phyloP scores from a whole-genome alignment of 1,140 invertebrate genomes.

The Colletes gigas region DNA sequence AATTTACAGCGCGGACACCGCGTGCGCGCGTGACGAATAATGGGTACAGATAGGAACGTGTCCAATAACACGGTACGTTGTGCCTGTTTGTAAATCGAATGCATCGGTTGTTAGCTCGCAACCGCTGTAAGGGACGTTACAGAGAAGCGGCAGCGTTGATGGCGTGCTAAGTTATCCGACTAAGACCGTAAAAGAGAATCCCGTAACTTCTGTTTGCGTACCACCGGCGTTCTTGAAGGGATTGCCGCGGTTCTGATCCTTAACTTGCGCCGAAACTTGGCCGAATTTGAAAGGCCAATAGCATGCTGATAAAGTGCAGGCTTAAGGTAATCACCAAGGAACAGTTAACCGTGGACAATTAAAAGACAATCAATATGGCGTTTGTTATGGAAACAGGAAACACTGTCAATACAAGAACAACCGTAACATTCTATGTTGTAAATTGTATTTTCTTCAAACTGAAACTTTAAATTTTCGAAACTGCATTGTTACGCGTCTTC shows the following conservation, averaged over 20 bases:
- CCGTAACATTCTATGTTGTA: background rate
- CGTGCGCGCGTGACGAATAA: constrained; percentile 55
- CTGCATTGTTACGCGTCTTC: too few relatives aligned
- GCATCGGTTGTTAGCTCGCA: constrained; percentile 23
- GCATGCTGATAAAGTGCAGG: background rate
- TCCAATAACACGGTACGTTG: constrained; percentile 42
- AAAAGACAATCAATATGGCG: constrained; percentile 12
- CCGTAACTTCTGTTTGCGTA: background rate
- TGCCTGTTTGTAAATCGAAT: constrained; percentile 55
- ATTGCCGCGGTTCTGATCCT: background rate
- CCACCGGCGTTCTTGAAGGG: background rate
- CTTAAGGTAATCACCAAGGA: background rate
- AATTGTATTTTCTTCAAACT: too few relatives aligned
- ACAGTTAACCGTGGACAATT: background rate
- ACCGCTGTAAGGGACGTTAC: constrained; percentile 23
- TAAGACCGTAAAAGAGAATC: constrained; percentile 5
- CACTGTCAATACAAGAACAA: background rate
- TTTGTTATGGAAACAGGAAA: constrained; percentile 1
- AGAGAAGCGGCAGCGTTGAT: background rate
- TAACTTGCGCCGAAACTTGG: background rate
- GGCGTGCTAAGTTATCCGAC: constrained; percentile 12
- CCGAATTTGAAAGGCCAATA: background rate
- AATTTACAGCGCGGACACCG: constrained; percentile 48
- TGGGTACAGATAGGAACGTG: constrained; percentile 49
- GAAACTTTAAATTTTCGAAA: too few relatives aligned